These are phyloP conservation scores for Andrena cerasifolii DNA, from an alignment of 1,140 invertebrate species.

Conservation along the genomic window DNA sequence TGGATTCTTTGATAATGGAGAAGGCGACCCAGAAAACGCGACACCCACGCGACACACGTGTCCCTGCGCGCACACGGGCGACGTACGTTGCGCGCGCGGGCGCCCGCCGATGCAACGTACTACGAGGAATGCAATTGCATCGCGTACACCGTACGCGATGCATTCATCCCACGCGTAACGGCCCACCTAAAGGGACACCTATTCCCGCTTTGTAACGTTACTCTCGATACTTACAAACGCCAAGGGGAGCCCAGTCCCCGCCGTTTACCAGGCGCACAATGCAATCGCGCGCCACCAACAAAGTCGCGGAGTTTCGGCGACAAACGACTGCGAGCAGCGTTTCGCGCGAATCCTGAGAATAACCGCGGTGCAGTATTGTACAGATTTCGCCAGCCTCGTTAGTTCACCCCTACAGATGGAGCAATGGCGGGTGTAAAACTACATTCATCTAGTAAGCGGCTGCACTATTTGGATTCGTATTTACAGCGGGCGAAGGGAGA, in stretches of 20 bases:
- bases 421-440: too few species aligned
- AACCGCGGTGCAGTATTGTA: too few species aligned
- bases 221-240: slow-evolving; percentile 22
- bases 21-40: slow-evolving; percentile 59
- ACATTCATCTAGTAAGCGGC: too few species aligned
- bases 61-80: not conserved
- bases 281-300: too few species aligned
- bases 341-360: too few species aligned
- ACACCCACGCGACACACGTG: slow-evolving; percentile 20
- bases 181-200: slow-evolving; percentile 20
- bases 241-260: not conserved
- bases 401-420: too few species aligned
- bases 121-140: slow-evolving; percentile 50
- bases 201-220: slow-evolving; percentile 12
- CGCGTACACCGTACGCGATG: slow-evolving; percentile 17
- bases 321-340: too few species aligned
- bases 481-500: too few species aligned
- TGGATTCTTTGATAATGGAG: slow-evolving; percentile 66
- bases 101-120: slow-evolving; percentile 35
- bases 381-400: too few species aligned
- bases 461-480: too few species aligned
- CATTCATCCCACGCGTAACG: slow-evolving; percentile 43
- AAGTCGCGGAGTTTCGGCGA: too few species aligned
- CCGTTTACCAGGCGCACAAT: slow-evolving; percentile 9
- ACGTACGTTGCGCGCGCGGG: not conserved